Evolutionary conservation across 2,888 invertebrate genomes (phyloP).

Genomic region (Trimorus sp.): DNA sequence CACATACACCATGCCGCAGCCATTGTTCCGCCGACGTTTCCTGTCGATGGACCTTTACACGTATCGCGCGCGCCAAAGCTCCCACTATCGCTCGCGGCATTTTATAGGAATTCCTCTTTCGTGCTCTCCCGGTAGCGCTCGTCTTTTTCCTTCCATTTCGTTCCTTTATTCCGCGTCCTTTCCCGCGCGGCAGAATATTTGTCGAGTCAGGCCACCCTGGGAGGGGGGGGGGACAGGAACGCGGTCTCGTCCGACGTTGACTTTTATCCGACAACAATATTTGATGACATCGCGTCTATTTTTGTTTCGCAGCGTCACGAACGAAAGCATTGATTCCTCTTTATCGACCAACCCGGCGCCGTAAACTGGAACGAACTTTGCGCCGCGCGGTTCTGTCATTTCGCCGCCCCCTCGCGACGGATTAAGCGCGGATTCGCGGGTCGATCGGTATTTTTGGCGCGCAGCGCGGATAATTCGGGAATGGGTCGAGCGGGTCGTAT

Average conservation of each 20-base stretch:
- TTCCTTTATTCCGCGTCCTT: constrained; percentile 30
- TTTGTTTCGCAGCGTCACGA: constrained; percentile 45
- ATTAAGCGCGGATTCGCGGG: too few species aligned
- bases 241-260: constrained; percentile 25
- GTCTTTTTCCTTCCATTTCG: constrained; percentile 28
- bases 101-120: constrained; percentile 68
- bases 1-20: not conserved
- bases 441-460: too few species aligned
- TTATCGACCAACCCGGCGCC: constrained; percentile 31
- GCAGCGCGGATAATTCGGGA: too few species aligned
- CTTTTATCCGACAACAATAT: constrained; percentile 55
- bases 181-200: constrained; percentile 40
- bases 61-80: constrained; percentile 47
- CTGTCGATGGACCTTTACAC: constrained; percentile 48
- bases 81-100: constrained; percentile 51
- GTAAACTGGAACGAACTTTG: constrained; percentile 56
- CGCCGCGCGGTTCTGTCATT: constrained; percentile 18
- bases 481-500: too few species aligned
- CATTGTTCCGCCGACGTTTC: constrained; percentile 42
- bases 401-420: too few species aligned
- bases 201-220: constrained; percentile 13
- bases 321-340: constrained; percentile 54
- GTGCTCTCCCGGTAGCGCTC: constrained; percentile 64
- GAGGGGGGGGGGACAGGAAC: too few species aligned
- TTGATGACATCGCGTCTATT: constrained; percentile 55